Evolutionary conservation across 2,888 invertebrate genomes (phyloP), one percentile per base, ranked within the genome.

Genomic region (Hirtodrosophila duncani): DNA sequence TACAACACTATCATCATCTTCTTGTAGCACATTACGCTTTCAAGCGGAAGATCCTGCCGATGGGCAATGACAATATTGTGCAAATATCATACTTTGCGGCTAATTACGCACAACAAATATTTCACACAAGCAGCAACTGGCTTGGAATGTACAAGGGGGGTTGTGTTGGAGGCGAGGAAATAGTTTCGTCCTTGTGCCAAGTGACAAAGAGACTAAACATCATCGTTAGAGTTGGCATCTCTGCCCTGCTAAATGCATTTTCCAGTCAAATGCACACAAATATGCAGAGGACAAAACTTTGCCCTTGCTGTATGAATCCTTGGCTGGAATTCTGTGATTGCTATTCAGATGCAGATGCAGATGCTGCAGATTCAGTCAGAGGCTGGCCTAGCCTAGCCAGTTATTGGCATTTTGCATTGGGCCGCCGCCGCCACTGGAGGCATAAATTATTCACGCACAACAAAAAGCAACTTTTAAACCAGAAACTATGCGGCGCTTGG

Each of bases 1-100:
- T n/a, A n/a, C n/a, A n/a, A n/a, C n/a, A n/a, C n/a, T n/a, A n/a
- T n/a, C n/a, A n/a, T n/a, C n/a, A n/a, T n/a, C n/a, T n/a, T n/a
- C n/a, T n/a, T n/a, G n/a, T n/a, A n/a, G n/a, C n/a, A n/a, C n/a
- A n/a, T n/a, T n/a, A n/a, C n/a, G n/a, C n/a, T n/a, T n/a, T n/a
- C n/a, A n/a, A 34, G 11, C 23, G 17, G 26, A 26, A 42, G 7
- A 17, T 24, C 37, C 17, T 18, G 27, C 17, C 18, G 18, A 24
- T 55, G 43, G 42, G 37, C 36, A 29, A 38, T 33, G 38, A 67
- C 50, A 60, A 60, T 42, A 42, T 51, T 46, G 44, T 51, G 38
- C 57, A 39, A 67, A 60, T 46, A 52, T 71, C 61, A 71, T 55
- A 71, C 65, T 71, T 75, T 67, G 68, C 51, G 65, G 61, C 71